Base-by-base conservation (phyloP, 2,797 vertebrate species). In the Sebastes cheni region DNA sequence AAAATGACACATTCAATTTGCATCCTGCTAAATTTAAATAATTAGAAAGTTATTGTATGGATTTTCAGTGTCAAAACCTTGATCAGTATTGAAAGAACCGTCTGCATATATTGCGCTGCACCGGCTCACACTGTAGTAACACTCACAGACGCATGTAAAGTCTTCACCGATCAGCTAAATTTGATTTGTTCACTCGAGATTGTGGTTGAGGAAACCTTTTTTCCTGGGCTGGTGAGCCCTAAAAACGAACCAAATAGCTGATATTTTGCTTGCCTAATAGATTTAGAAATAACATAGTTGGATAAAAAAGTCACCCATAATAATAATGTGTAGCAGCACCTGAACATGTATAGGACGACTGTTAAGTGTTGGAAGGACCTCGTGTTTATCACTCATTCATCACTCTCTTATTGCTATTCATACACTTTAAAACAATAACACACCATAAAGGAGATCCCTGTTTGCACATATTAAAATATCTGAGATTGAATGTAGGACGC, bases 291-390 rank as follows among this genome's bases (percentile, higher is more conserved):
- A 25, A 56, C 55, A 52, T 71, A 79, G 55, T 60, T 78, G 42
- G 39, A 60, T 79, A 52, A 18, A 74, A 32, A 74, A 82, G 27
- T 75, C 68, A 81, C 79, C 61, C 56, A 54, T 84, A n/a, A 52
- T n/a, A 52, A 52, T 52, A 52, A n/a, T 72, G 83, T 90, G 93
- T 92, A 93, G 90, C 89, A 89, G 79, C 85, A 83, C 78, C 80
- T 84, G 83, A 84, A 83, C 79, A 82, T 87, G 82, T 74, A 88
- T 39, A 42, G 88, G 70, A 91, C 18, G 85, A 93, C 89, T 88
- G 91, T 93, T 93, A 88, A 88, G 84, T 83, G 78, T 85, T 71
- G 86, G 80, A 77, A 83, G 79, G 79, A 86, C 68, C 69, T 81
- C 56, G 20, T 65, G 71, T 87, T 81, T 71, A 67, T 55, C 79